A percentile compares a stretch with the other conserved stretches of the same genome.
Conservation (phyloP, 2,888 invertebrate species). For the Cremastinae sp. region DNA sequence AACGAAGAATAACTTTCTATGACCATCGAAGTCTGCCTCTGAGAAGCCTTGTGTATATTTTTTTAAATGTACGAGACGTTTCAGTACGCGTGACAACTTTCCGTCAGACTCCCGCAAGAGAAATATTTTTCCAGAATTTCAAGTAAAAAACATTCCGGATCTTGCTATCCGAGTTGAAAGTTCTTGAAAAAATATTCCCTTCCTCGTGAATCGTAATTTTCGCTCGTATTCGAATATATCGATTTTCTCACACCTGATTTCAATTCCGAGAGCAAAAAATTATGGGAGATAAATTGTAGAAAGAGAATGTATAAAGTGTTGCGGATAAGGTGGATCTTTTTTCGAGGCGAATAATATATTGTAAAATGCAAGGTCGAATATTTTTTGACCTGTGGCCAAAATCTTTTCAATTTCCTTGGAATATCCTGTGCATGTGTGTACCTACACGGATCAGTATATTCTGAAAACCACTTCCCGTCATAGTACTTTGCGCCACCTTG, state of each 20-base stretch:
- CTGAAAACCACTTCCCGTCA: conserved; percentile 37
- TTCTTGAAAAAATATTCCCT: too few species aligned
- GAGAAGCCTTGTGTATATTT: conserved; percentile 17
- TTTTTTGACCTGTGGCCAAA: not conserved
- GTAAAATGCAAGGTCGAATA: not conserved
- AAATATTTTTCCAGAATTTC: too few species aligned
- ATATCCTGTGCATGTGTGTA: not conserved
- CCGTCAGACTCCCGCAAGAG: not conserved
- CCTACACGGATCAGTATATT: conserved; percentile 29
- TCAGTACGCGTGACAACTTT: not conserved
- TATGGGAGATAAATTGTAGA: not conserved
- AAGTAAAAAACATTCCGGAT: too few species aligned
- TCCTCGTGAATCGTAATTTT: too few species aligned
- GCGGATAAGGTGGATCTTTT: not conserved
- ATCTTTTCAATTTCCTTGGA: conserved; percentile 4
- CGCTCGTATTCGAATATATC: too few species aligned
- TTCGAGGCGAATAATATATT: not conserved
- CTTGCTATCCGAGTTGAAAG: too few species aligned
- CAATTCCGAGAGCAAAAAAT: too few species aligned
- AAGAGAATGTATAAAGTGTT: conserved; percentile 1
- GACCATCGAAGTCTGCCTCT: conserved; percentile 24
- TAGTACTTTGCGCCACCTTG: conserved; percentile 51
- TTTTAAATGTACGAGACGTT: not conserved
- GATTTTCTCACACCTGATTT: too few species aligned
- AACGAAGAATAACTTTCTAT: conserved; percentile 13